Conservation (phyloP, 1,140 invertebrate species). For the Drosophila melanica region DNA sequence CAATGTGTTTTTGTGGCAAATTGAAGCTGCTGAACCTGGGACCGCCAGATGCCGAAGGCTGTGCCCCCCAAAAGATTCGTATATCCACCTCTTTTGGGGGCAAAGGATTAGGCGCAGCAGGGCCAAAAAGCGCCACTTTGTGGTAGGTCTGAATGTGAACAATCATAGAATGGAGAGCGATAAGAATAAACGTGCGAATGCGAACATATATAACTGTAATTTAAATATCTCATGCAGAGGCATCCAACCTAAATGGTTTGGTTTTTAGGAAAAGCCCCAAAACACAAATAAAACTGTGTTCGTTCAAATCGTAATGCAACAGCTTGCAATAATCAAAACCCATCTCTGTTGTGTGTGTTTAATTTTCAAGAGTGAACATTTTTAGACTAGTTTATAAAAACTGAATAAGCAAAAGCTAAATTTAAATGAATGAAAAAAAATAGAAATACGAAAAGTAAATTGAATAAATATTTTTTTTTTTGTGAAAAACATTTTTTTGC, state of each 20-base stretch:
- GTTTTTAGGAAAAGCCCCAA: too few species aligned
- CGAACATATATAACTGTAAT: background rate
- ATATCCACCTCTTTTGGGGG: slow-evolving; percentile 47
- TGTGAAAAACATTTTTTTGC: too few species aligned
- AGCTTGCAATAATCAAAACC: too few species aligned
- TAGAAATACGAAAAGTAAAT: too few species aligned
- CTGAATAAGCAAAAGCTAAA: too few species aligned
- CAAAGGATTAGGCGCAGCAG: slow-evolving; percentile 50
- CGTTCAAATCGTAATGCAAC: too few species aligned
- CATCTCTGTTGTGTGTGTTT: too few species aligned
- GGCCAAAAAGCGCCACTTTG: background rate
- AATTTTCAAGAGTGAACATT: too few species aligned
- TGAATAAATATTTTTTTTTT: background rate
- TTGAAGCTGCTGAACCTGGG: slow-evolving; percentile 64
- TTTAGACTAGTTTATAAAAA: too few species aligned
- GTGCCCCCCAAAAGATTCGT: slow-evolving; percentile 32
- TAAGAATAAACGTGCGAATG: too few species aligned
- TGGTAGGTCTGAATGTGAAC: background rate
- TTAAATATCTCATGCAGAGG: background rate
- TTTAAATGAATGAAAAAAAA: too few species aligned
- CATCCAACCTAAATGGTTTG: background rate
- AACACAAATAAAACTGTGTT: too few species aligned
- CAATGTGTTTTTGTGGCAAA: slow-evolving; percentile 82
- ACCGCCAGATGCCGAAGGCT: slow-evolving; percentile 5
- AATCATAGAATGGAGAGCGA: background rate